Evolutionary conservation across 2,888 invertebrate genomes (phyloP).

Genomic region (Endomychus coccineus): DNA sequence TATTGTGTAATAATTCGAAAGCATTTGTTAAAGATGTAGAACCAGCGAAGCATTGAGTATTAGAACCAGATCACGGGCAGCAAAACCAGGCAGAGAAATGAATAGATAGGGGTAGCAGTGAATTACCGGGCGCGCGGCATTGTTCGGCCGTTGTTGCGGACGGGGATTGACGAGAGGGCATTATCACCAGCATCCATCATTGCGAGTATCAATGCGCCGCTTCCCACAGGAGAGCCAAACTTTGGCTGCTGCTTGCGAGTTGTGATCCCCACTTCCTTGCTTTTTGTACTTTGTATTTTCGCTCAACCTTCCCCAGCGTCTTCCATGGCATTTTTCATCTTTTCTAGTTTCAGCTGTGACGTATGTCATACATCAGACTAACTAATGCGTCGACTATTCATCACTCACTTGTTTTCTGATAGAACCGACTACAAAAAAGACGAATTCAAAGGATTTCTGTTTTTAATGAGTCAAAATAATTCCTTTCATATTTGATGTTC

Average conservation of each 20-base stretch:
- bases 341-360: conserved; percentile 44
- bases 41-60: conserved; percentile 23
- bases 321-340: conserved; percentile 43
- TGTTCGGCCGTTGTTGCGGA: conserved; percentile 50
- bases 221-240: conserved; percentile 45
- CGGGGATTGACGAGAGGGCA: conserved; percentile 49
- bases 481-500: too few relatives aligned
- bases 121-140: conserved; percentile 44
- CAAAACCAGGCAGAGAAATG: conserved; percentile 29
- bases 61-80: conserved; percentile 27
- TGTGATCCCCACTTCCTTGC: conserved; percentile 23
- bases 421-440: too few relatives aligned
- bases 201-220: conserved; percentile 45
- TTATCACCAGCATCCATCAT: conserved; percentile 49
- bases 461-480: too few relatives aligned
- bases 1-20: conserved; percentile 38
- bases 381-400: conserved; percentile 36
- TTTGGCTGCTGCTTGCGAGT: conserved; percentile 37
- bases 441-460: too few relatives aligned
- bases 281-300: conserved; percentile 14
- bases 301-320: conserved; percentile 30
- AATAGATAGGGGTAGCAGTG: conserved; percentile 44
- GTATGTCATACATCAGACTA: conserved; percentile 42
- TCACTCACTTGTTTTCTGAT: conserved; percentile 17
- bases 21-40: conserved; percentile 39